Percentiles rank a stretch among this genome's conserved stretches.
Evolutionary conservation across 2,888 invertebrate species (phyloP).

Genomic region (Stramonita haemastoma): DNA sequence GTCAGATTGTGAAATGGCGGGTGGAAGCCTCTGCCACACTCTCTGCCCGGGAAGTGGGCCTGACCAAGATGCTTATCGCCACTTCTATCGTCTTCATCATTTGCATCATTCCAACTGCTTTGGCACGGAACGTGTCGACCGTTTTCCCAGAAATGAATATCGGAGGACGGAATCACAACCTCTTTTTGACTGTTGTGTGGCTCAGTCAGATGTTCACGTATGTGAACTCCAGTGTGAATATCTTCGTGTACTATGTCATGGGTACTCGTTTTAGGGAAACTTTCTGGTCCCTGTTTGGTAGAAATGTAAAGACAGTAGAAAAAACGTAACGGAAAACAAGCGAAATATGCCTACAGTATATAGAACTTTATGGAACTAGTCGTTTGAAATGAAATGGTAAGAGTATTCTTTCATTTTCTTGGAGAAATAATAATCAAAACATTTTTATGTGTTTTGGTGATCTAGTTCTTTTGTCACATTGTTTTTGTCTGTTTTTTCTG

Average conservation of each 20-base stretch:
- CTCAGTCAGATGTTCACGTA: not conserved
- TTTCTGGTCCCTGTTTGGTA: not conserved
- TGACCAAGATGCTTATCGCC: not conserved
- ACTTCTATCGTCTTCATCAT: not conserved
- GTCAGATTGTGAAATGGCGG: conserved; percentile 4
- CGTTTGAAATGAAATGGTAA: no score
- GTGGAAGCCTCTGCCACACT: not conserved
- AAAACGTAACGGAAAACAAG: no score
- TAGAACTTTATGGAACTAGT: no score
- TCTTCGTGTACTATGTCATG: conserved; percentile 6
- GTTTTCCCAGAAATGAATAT: not conserved
- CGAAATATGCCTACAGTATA: no score
- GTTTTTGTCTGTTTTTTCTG: no score
- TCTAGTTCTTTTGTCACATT: no score
- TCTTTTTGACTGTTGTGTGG: not conserved
- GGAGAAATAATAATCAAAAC: no score
- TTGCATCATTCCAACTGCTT: not conserved
- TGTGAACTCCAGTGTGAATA: not conserved
- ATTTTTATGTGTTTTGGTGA: no score
- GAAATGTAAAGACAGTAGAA: no score
- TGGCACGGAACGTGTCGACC: not conserved
- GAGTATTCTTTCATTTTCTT: no score
- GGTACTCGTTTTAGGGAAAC: not conserved
- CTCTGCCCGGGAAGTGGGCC: not conserved
- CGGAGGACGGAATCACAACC: not conserved